Conservation (phyloP, 2,113 vertebrate species). For the Phalacrocorax aristotelis region DNA sequence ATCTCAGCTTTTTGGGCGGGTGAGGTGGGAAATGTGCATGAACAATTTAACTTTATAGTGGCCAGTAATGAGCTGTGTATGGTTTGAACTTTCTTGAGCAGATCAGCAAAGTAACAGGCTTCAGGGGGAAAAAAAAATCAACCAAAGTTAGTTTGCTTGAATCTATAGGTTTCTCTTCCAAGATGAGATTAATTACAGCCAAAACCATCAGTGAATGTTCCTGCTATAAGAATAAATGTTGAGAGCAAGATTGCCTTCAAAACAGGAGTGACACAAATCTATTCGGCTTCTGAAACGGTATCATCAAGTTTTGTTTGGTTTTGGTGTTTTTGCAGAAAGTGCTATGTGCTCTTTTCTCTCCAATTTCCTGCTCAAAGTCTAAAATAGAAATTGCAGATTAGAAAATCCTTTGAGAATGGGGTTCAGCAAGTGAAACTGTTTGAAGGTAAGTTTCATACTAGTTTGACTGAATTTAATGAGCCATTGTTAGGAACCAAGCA, state of each 20-base stretch:
- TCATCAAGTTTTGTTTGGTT: constrained; percentile 22
- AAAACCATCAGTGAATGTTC: neutral
- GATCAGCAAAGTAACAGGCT: neutral
- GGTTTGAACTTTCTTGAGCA: neutral
- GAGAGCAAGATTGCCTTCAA: constrained; percentile 40
- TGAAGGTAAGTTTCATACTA: constrained; percentile 80
- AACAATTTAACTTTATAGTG: neutral
- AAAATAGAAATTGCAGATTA: constrained; percentile 77
- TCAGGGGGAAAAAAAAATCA: neutral
- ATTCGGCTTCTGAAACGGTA: constrained; percentile 11
- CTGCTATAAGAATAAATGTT: constrained; percentile 15
- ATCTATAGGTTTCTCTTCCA: constrained; percentile 27
- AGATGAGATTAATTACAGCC: constrained; percentile 52
- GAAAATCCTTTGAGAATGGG: constrained; percentile 74
- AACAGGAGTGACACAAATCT: constrained; percentile 36
- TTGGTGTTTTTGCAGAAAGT: constrained; percentile 44
- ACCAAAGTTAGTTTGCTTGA: neutral
- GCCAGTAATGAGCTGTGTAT: neutral
- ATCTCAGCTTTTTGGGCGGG: neutral
- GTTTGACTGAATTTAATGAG: constrained; percentile 79
- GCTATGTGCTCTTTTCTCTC: constrained; percentile 57
- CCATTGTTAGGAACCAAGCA: constrained; percentile 74
- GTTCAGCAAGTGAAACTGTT: constrained; percentile 72
- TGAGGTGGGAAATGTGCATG: neutral
- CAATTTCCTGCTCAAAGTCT: constrained; percentile 69